Conservation (phyloP, 2,797 vertebrate genomes). For the Pipistrellus kuhlii region DNA sequence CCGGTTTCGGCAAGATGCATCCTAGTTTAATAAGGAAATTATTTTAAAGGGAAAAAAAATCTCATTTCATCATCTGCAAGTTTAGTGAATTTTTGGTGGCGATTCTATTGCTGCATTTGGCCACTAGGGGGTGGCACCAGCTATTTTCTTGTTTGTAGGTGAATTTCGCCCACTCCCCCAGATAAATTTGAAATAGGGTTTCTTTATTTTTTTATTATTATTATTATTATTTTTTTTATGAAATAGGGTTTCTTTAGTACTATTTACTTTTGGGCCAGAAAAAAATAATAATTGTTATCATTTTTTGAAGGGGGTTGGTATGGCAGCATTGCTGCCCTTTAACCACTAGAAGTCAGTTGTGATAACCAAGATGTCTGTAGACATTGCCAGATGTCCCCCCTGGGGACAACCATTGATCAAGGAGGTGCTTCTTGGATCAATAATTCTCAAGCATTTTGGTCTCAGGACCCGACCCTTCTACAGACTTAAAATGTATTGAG, state of each 20-base stretch:
- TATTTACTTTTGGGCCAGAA: not conserved
- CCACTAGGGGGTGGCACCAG: conserved; percentile 62
- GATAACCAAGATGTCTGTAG: not conserved
- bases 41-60: not conserved
- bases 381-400: not conserved
- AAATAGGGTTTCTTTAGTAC: not conserved
- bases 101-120: not conserved
- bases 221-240: no score
- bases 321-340: not conserved
- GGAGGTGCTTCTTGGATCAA: not conserved
- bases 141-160: not conserved
- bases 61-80: not conserved
- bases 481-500: not conserved
- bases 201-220: no score
- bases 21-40: not conserved
- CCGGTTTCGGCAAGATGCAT: not conserved
- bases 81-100: not conserved
- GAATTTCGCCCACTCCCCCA: rapidly evolving
- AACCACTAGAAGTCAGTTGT: not conserved
- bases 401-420: not conserved
- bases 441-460: not conserved
- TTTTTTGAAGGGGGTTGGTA: not conserved
- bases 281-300: not conserved
- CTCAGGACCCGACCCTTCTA: not conserved
- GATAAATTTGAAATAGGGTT: not conserved